These are phyloP conservation scores for Hydrozoanthus tunicans DNA, from an alignment of 64 coral and sea anemone genomes.

Conservation along the genomic window DNA sequence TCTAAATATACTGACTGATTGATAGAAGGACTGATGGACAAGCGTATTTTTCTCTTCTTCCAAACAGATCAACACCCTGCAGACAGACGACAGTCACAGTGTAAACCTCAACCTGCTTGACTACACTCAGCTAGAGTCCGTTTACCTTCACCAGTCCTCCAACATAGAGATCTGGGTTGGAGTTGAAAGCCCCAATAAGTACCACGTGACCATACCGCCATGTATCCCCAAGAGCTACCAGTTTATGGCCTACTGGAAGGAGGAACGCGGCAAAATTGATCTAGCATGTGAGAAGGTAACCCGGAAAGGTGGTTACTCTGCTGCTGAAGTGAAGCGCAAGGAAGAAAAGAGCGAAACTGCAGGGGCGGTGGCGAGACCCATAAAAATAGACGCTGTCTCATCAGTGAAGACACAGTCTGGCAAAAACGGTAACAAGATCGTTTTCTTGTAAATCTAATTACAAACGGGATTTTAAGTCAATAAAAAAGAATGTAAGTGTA, in stretches of 20 bases:
- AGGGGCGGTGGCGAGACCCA: constrained; percentile 55
- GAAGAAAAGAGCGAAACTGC: constrained; percentile 57
- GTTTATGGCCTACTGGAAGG: constrained; percentile 77
- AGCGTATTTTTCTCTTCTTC: neutral
- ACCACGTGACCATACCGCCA: constrained; percentile 53
- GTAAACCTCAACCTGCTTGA: constrained; percentile 60
- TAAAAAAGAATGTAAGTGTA: no score
- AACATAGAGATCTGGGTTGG: constrained; percentile 66
- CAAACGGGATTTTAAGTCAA: no score
- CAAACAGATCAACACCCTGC: constrained; percentile 71
- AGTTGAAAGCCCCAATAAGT: constrained; percentile 52
- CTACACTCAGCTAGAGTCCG: constrained; percentile 70
- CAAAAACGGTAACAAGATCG: constrained; percentile 32
- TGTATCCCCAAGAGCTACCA: constrained; percentile 56
- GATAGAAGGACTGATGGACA: no score
- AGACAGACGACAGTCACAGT: constrained; percentile 66
- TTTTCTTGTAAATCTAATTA: neutral
- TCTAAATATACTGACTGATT: no score
- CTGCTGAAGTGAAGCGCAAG: constrained; percentile 65
- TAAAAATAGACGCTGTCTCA: constrained; percentile 48
- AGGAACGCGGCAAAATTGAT: constrained; percentile 46
- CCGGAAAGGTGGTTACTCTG: constrained; percentile 72
- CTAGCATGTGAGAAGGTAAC: constrained; percentile 78
- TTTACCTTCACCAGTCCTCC: constrained; percentile 74
- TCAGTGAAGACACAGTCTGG: constrained; percentile 30